Evolutionary conservation across 2,113 vertebrate genomes (phyloP), one percentile per base, ranked within the genome.

Genomic region (Cisticola juncidis): DNA sequence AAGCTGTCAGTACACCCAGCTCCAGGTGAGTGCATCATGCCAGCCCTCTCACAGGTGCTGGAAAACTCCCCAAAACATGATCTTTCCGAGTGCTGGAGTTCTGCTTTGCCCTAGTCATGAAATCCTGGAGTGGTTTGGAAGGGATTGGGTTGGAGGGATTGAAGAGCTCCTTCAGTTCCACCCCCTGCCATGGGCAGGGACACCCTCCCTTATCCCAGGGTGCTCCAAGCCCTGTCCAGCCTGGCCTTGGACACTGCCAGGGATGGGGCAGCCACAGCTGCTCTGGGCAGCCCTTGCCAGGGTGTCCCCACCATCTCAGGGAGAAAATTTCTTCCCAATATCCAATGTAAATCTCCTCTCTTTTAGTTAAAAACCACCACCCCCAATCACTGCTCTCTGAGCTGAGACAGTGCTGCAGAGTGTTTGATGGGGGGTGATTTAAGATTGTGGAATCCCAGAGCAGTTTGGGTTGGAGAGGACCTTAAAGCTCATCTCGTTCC

Each of bases 1-100:
- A 51, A 99, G 98, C 97, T 99, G 99, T 86, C 99, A 99, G 97
- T 99, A 99, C 94, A 98, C 98, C 26, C 99, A 99, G 85, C 97
- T 99, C 28, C 99, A 99, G 98, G 99, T 99, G 88, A 97, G 98
- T 84, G 48, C 42, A 25, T 64, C 21, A 2, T 0, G 2, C 25
- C 29, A 70, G 21, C 20, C 19, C 57, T 53, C 33, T 61, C 5
- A 2, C 20, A 28, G 17, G 15, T 54, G 54, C 54, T 28, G 14
- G 47, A 50, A 76, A 56, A 56, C 18, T 40, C 22, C 56, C 25
- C 31, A 29, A 36, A 77, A 6, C 4, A 4, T 18, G 17, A 1
- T 16, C 64, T 42, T 56, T 31, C 17, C 13, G 15, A 17, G 3
- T 1, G 1, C 19, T 86, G 70, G 79, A n/a, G 14, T 48, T 88